Evolutionary conservation across 2,888 invertebrate species (phyloP).

Genomic region (Microchrysa polita): DNA sequence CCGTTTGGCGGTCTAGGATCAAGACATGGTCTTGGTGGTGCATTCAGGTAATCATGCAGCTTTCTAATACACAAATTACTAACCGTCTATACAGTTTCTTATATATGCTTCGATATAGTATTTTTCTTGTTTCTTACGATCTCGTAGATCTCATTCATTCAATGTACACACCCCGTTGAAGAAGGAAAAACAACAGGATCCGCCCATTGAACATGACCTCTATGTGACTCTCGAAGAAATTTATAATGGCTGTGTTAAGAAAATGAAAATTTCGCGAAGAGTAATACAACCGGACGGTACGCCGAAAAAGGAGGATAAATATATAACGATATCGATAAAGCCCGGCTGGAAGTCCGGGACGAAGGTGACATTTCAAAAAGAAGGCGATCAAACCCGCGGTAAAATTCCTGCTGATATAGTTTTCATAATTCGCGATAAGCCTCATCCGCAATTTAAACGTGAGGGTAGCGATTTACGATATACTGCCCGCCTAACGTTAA

Average conservation of each 20-base stretch:
- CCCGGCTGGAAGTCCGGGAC: slow-evolving; percentile 99
- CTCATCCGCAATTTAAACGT: slow-evolving; percentile 88
- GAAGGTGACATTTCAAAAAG: slow-evolving; percentile 96
- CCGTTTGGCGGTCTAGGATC: slow-evolving; percentile 77
- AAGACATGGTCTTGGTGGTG: slow-evolving; percentile 76
- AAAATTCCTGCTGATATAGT: slow-evolving; percentile 97
- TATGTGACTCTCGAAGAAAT: slow-evolving; percentile 95
- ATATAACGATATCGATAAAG: slow-evolving; percentile 92
- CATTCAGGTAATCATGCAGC: slow-evolving; percentile 64
- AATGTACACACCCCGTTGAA: slow-evolving; percentile 82
- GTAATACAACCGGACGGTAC: slow-evolving; percentile 87
- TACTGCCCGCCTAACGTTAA: slow-evolving; percentile 86
- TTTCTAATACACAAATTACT: too few species aligned
- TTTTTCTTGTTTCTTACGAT: slow-evolving; percentile 4
- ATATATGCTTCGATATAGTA: slow-evolving; percentile 19
- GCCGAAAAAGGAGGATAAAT: slow-evolving; percentile 92
- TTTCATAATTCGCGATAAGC: slow-evolving; percentile 95
- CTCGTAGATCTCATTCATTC: slow-evolving; percentile 85
- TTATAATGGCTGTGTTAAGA: slow-evolving; percentile 93
- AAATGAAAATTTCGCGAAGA: slow-evolving; percentile 98
- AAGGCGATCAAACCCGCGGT: slow-evolving; percentile 93
- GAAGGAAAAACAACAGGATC: slow-evolving; percentile 86
- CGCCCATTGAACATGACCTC: slow-evolving; percentile 91
- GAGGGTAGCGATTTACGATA: slow-evolving; percentile 95
- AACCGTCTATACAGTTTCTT: background rate